Percentiles rank a stretch among this genome's conserved stretches.
Evolutionary conservation across 2,113 vertebrate species (phyloP).

Genomic region (Morone saxatilis): DNA sequence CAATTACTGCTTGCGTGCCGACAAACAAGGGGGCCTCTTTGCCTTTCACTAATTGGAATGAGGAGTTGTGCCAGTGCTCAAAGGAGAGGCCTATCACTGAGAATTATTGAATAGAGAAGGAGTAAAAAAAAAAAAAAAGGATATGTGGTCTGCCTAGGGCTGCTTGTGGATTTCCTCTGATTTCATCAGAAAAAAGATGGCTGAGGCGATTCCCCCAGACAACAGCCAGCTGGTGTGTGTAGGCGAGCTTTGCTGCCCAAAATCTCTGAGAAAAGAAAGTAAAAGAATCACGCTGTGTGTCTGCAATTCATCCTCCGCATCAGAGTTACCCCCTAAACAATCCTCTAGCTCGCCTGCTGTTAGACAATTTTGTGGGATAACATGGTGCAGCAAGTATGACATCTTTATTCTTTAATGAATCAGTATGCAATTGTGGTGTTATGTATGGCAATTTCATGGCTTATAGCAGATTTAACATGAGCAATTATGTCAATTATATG

Average conservation of each 20-base stretch:
- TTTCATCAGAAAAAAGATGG: slow-evolving; percentile 81
- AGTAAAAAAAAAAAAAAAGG: slow-evolving; percentile 3
- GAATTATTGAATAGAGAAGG: slow-evolving; percentile 73
- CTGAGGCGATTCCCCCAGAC: slow-evolving; percentile 75
- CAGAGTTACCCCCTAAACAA: slow-evolving; percentile 53
- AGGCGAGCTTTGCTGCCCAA: slow-evolving; percentile 65
- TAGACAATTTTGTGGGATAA: slow-evolving; percentile 27
- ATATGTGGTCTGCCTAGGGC: slow-evolving; percentile 73
- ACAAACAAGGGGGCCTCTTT: slow-evolving; percentile 80
- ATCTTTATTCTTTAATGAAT: slow-evolving; percentile 48
- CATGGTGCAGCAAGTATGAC: slow-evolving; percentile 21
- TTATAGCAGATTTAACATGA: slow-evolving; percentile 27
- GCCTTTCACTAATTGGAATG: slow-evolving; percentile 77
- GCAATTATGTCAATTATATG: slow-evolving; percentile 1
- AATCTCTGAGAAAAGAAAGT: slow-evolving; percentile 66
- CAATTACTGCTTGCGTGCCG: slow-evolving; percentile 77
- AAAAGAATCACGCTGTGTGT: slow-evolving; percentile 63
- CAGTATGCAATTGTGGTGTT: neutral
- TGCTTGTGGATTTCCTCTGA: slow-evolving; percentile 80
- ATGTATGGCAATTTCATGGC: slow-evolving; percentile 23
- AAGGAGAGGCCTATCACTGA: slow-evolving; percentile 70
- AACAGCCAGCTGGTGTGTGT: slow-evolving; percentile 75
- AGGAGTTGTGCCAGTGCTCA: slow-evolving; percentile 66
- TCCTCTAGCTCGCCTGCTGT: slow-evolving; percentile 53
- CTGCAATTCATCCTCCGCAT: slow-evolving; percentile 60